Percentiles rank a stretch among this genome's conserved stretches.
Conservation (phyloP, 2,113 vertebrate genomes). For the Scytalopus superciliaris region DNA sequence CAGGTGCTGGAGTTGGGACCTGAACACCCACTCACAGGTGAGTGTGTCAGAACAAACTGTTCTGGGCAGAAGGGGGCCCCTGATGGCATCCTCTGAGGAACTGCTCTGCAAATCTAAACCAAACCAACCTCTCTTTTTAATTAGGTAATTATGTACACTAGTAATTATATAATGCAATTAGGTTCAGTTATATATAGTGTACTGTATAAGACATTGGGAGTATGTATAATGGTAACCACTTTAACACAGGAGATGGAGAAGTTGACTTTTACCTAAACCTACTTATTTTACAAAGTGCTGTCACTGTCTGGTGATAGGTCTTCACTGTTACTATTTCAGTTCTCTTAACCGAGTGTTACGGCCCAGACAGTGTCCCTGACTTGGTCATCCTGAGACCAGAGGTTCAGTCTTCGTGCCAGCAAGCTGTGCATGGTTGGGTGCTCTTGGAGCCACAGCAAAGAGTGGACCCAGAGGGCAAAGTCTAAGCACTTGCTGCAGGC, state of each 20-base stretch:
- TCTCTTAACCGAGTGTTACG: not conserved
- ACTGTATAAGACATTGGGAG: not conserved
- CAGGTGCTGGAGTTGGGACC: not conserved
- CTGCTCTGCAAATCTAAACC: not conserved
- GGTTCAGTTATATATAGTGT: not conserved
- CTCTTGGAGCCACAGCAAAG: not conserved
- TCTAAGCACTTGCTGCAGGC: not conserved
- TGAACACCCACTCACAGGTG: not conserved
- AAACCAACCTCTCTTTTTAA: not conserved
- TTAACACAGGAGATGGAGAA: not conserved
- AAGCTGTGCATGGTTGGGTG: fast-evolving
- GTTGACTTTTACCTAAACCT: not conserved
- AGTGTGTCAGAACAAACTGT: not conserved
- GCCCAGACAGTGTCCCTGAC: not conserved
- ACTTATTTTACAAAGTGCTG: not conserved
- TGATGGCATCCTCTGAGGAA: not conserved
- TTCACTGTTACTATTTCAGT: not conserved
- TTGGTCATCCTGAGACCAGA: not conserved
- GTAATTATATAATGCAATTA: constrained; percentile 1
- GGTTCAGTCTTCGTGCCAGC: not conserved
- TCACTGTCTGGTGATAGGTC: not conserved
- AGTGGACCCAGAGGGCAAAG: fast-evolving
- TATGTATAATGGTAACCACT: not conserved
- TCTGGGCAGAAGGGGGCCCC: not conserved
- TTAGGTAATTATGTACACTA: not conserved